Evolutionary conservation across 2,113 vertebrate genomes (phyloP).

Genomic region (Eptesicus fuscus): DNA sequence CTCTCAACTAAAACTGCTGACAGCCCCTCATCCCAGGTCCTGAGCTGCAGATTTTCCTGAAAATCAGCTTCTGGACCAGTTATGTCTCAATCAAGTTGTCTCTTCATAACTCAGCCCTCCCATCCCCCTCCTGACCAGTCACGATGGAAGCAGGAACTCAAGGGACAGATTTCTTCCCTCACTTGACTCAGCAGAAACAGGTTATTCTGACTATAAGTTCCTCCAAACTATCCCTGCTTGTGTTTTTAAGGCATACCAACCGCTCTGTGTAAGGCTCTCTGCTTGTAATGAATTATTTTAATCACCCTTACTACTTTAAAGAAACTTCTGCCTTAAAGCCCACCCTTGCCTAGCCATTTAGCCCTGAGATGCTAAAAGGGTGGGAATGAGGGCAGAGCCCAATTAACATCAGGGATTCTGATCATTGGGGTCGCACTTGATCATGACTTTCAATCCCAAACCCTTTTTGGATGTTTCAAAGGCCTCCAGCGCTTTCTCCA

Average conservation of each 20-base stretch:
- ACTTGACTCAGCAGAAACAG: not conserved
- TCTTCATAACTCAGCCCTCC: not conserved
- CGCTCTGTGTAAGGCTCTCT: not conserved
- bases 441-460: slow-evolving; percentile 94
- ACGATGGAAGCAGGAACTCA: not conserved
- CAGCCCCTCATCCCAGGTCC: not conserved
- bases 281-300: slow-evolving; percentile 16
- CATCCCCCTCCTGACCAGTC: not conserved
- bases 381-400: not conserved
- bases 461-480: slow-evolving; percentile 92
- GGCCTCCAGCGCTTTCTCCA: slow-evolving; percentile 93
- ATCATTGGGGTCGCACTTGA: slow-evolving; percentile 94
- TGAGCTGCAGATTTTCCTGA: not conserved
- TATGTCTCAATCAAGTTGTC: not conserved
- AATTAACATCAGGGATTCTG: slow-evolving; percentile 84
- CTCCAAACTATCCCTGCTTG: not conserved
- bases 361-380: not conserved
- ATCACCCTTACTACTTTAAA: slow-evolving; percentile 18
- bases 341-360: not conserved
- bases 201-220: not conserved
- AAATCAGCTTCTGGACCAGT: not conserved
- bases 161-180: not conserved
- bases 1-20: not conserved
- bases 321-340: not conserved
- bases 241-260: not conserved